These are phyloP conservation scores for Amblyopsis hoosieri DNA, from an alignment of 2,797 vertebrate genomes.

Conservation along the genomic window DNA sequence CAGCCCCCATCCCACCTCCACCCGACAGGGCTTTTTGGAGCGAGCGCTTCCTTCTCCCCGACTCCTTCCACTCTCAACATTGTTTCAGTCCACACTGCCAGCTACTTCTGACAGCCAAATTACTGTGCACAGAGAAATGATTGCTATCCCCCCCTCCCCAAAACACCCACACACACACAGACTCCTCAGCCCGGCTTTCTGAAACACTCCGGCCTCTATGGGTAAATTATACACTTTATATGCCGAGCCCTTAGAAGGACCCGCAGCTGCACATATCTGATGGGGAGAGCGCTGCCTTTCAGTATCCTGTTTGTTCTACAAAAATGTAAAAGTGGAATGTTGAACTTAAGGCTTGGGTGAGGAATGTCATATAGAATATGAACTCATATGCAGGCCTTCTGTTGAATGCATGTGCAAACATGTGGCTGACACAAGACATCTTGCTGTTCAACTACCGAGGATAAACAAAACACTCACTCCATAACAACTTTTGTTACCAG, in stretches of 20 bases:
- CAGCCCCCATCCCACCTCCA: conserved; percentile 21
- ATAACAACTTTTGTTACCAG: no score
- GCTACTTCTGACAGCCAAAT: conserved; percentile 81
- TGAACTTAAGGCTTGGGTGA: conserved; percentile 23
- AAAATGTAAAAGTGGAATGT: conserved; percentile 15
- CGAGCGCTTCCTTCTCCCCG: conserved; percentile 39
- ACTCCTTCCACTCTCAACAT: conserved; percentile 62
- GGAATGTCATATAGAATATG: background rate
- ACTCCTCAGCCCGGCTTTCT: conserved; percentile 40
- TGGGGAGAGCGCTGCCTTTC: conserved; percentile 3
- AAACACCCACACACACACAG: conserved; percentile 11
- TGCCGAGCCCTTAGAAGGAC: conserved; percentile 36
- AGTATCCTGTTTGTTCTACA: conserved; percentile 16
- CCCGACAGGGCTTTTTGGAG: conserved; percentile 56
- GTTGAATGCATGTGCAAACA: background rate
- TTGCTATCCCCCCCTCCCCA: conserved; percentile 45
- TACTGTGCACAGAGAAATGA: conserved; percentile 74
- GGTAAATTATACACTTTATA: conserved; percentile 66
- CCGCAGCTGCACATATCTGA: conserved; percentile 28
- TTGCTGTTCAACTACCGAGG: background rate
- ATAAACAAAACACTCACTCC: no score
- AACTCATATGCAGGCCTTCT: background rate
- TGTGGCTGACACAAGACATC: background rate
- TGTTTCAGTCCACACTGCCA: conserved; percentile 76
- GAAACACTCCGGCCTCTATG: conserved; percentile 63